Percentiles rank a stretch among this genome's conserved stretches.
Conservation (phyloP, 2,113 vertebrate species). For the Ictalurus punctatus region DNA sequence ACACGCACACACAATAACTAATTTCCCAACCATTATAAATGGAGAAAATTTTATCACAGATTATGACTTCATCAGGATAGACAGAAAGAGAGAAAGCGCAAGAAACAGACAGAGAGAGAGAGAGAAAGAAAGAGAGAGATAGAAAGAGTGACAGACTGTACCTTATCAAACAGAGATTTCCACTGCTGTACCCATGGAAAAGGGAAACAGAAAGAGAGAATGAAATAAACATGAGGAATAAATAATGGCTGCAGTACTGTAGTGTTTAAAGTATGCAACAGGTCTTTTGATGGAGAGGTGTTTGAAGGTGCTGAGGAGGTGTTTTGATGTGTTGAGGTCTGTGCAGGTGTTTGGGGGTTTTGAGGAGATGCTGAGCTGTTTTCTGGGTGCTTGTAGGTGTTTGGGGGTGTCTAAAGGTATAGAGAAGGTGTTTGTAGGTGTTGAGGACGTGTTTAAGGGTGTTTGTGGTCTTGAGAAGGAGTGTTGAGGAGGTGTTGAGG, state of each 20-base stretch:
- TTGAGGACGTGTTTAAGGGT: not conserved
- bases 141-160: slow-evolving; percentile 12
- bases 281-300: not conserved
- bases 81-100: slow-evolving; percentile 1
- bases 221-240: not conserved
- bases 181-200: slow-evolving; percentile 8
- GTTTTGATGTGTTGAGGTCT: not conserved
- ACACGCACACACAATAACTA: not conserved
- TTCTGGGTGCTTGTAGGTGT: not conserved
- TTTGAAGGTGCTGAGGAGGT: not conserved
- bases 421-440: not conserved
- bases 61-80: not conserved
- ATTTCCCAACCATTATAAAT: not conserved
- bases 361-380: not conserved
- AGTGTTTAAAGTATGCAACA: not conserved
- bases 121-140: slow-evolving; percentile 25
- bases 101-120: slow-evolving; percentile 35
- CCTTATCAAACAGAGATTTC: slow-evolving; percentile 35
- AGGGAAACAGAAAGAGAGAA: not conserved
- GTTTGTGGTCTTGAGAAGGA: not conserved
- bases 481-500: not conserved
- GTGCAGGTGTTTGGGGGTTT: not conserved
- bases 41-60: not conserved
- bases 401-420: not conserved
- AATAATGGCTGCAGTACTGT: not conserved